Percentiles rank a stretch among this genome's conserved stretches.
These are phyloP conservation scores for Channa argus DNA, from an alignment of 2,113 vertebrate genomes.

Conservation along the genomic window DNA sequence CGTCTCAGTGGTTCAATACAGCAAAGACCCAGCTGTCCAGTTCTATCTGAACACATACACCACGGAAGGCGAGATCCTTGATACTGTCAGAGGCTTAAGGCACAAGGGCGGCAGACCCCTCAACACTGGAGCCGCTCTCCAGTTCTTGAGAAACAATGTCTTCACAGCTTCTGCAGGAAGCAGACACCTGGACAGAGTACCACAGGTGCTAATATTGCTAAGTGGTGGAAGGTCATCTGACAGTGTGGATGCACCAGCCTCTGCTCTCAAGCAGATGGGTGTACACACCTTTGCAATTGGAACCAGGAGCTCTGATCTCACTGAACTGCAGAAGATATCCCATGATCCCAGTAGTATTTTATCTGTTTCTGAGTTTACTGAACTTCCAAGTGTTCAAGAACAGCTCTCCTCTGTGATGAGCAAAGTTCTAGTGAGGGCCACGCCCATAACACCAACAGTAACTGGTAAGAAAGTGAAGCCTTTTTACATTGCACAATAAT, in stretches of 20 bases:
- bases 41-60: slow-evolving; percentile 66
- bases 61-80: slow-evolving; percentile 44
- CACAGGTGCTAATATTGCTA: slow-evolving; percentile 81
- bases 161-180: slow-evolving; percentile 86
- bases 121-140: slow-evolving; percentile 84
- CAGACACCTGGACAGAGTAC: slow-evolving; percentile 82
- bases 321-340: background rate
- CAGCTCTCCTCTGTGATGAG: slow-evolving; percentile 35
- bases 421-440: too few species aligned
- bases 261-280: slow-evolving; percentile 36
- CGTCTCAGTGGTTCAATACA: slow-evolving; percentile 64
- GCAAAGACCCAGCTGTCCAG: slow-evolving; percentile 48
- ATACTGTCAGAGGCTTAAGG: slow-evolving; percentile 40
- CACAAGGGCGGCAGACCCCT: slow-evolving; percentile 74
- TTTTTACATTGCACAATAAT: too few species aligned
- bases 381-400: slow-evolving; percentile 45
- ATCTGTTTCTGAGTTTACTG: slow-evolving; percentile 24
- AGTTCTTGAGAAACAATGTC: slow-evolving; percentile 78
- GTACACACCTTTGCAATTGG: slow-evolving; percentile 27
- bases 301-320: slow-evolving; percentile 1
- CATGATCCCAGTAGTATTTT: background rate
- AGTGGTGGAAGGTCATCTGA: slow-evolving; percentile 68
- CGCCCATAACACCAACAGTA: slow-evolving; percentile 17
- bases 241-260: slow-evolving; percentile 57
- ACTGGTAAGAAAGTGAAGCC: slow-evolving; percentile 13